These are phyloP conservation scores for Tenthredo distinguenda DNA, from an alignment of 2,888 invertebrate species.

Conservation along the genomic window DNA sequence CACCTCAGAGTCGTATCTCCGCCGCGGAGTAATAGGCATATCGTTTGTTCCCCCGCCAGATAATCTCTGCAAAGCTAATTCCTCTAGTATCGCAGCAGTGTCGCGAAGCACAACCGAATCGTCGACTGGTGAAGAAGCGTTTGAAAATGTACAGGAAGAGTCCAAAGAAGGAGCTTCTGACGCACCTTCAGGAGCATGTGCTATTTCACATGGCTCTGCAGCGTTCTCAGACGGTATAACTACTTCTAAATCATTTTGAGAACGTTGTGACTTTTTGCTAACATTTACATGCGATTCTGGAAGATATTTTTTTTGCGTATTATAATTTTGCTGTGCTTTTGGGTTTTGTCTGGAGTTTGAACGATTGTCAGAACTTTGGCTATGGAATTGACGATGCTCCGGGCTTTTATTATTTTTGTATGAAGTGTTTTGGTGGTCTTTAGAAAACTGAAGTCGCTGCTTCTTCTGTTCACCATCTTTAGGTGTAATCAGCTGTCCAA, in stretches of 20 bases:
- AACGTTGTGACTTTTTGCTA: constrained; percentile 16
- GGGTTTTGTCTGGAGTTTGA: constrained; percentile 64
- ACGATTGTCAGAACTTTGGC: constrained; percentile 32
- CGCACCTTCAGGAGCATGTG: constrained; percentile 73
- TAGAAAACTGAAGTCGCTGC: constrained; percentile 58
- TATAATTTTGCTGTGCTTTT: constrained; percentile 62
- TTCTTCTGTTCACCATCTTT: constrained; percentile 52
- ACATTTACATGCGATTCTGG: constrained; percentile 56
- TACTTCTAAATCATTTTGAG: constrained; percentile 66
- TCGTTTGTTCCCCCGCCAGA: constrained; percentile 72
- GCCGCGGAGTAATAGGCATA: constrained; percentile 62
- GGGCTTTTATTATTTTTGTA: constrained; percentile 45
- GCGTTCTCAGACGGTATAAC: constrained; percentile 74
- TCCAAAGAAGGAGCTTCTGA: constrained; percentile 69
- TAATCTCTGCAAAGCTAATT: constrained; percentile 73
- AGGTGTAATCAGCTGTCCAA: neutral
- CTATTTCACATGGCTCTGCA: constrained; percentile 73
- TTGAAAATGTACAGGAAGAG: constrained; percentile 69
- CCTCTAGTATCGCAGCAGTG: constrained; percentile 74
- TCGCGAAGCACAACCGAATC: constrained; percentile 72
- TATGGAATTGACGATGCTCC: constrained; percentile 11
- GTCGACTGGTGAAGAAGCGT: constrained; percentile 69
- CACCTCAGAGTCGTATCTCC: constrained; percentile 68
- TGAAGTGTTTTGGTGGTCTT: constrained; percentile 56
- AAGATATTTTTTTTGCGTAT: constrained; percentile 63